phyloP scores from a whole-genome alignment of 92 coral and sea anemone species.

The Zoanthus sansibaricus region DNA sequence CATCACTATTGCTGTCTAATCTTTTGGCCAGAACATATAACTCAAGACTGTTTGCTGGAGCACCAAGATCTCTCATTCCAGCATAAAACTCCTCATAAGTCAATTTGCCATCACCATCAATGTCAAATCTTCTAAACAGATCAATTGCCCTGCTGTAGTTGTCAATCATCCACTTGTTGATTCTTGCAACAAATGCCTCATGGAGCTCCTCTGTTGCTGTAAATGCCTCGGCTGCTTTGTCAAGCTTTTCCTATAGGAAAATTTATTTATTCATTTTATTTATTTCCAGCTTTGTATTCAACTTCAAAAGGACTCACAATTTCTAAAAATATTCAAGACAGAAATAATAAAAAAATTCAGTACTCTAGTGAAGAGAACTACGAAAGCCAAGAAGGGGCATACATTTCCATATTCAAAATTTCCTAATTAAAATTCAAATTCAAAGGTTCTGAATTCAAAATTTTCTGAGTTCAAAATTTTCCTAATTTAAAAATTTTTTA shows the following conservation, averaged over 20 bases:
- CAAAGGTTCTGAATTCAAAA: too few species aligned
- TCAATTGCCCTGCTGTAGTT: conserved; percentile 97
- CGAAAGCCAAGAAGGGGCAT: too few species aligned
- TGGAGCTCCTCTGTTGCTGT: conserved; percentile 96
- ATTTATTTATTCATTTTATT: too few species aligned
- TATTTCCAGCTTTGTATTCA: too few species aligned
- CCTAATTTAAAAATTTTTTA: too few species aligned
- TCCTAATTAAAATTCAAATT: too few species aligned
- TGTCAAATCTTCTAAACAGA: conserved; percentile 93
- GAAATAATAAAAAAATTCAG: too few species aligned
- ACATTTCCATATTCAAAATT: too few species aligned
- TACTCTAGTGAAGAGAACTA: too few species aligned
- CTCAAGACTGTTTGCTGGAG: conserved; percentile 95
- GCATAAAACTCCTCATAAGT: conserved; percentile 98
- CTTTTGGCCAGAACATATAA: conserved; percentile 94
- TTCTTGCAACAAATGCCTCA: conserved; percentile 95
- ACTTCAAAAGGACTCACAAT: too few species aligned
- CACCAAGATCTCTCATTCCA: conserved; percentile 97
- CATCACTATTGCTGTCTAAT: conserved; percentile 88
- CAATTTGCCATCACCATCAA: conserved; percentile 97
- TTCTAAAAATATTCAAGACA: too few species aligned
- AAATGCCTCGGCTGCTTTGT: conserved; percentile 95
- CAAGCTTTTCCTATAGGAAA: conserved; percentile 84
- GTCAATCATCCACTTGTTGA: conserved; percentile 97
- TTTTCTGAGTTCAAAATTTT: too few species aligned